phyloP scores from a whole-genome alignment of 30 jellyfish, hydroid and myxozoan genomes.

The Pelagia noctiluca region DNA sequence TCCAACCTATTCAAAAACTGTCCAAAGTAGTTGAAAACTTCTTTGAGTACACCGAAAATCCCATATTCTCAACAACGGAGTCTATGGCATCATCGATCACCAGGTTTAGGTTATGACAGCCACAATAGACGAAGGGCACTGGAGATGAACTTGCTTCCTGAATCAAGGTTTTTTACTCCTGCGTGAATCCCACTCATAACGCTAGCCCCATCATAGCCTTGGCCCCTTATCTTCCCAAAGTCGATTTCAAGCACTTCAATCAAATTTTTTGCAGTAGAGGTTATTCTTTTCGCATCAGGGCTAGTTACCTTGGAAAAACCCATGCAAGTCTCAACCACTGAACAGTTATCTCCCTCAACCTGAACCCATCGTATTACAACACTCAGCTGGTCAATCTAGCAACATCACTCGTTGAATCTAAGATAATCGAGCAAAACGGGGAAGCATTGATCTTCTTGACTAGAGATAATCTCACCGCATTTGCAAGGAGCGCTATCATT shows the following conservation, averaged over 20 bases:
- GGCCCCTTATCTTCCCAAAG: constrained; percentile 12
- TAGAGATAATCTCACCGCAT: constrained; percentile 40
- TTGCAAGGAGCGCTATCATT: constrained; percentile 39
- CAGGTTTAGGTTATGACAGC: constrained; percentile 37
- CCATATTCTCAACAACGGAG: background rate
- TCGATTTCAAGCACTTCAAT: background rate
- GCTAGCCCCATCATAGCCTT: constrained; percentile 40
- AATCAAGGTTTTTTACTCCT: constrained; percentile 6
- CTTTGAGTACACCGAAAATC: constrained; percentile 1
- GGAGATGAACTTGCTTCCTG: background rate
- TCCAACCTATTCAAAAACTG: constrained; percentile 3
- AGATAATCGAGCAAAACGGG: constrained; percentile 25
- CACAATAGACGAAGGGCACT: constrained; percentile 21
- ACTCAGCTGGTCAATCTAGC: constrained; percentile 27
- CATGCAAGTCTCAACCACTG: constrained; percentile 5
- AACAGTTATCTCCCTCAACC: constrained; percentile 9
- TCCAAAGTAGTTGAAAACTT: constrained; percentile 7
- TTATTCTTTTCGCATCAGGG: constrained; percentile 13
- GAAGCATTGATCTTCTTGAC: constrained; percentile 28
- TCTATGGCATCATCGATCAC: constrained; percentile 13
- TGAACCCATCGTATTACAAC: constrained; percentile 21
- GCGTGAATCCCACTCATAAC: too few species aligned
- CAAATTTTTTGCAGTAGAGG: background rate
- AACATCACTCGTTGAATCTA: constrained; percentile 45
- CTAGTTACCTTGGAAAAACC: constrained; percentile 18